phyloP scores from a whole-genome alignment of 2,113 vertebrate species.

The Lota lota region DNA sequence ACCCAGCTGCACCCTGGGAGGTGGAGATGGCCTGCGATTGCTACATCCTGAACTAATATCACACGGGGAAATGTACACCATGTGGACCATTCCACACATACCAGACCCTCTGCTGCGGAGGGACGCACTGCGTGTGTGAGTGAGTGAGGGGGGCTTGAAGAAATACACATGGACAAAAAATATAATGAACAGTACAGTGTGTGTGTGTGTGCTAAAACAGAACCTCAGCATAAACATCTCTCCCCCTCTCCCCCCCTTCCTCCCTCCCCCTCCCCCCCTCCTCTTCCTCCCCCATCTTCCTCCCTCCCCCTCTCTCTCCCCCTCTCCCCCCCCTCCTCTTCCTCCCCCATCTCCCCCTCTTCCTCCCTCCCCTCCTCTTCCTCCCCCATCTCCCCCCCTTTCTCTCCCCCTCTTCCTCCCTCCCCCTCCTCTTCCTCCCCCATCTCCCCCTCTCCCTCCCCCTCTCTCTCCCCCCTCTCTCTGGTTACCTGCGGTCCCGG shows the following conservation, averaged over 20 bases:
- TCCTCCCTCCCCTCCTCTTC: not conserved
- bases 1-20: no score
- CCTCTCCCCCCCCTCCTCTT: no score
- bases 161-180: no score
- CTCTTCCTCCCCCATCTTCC: not conserved
- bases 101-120: conserved; percentile 2
- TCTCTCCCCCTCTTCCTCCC: no score
- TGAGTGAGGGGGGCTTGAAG: conserved; percentile 20
- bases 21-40: not conserved
- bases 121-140: not conserved
- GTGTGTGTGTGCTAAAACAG: not conserved
- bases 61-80: conserved; percentile 34
- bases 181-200: not conserved
- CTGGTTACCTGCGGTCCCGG: conserved; percentile 90
- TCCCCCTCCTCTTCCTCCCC: no score
- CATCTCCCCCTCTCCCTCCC: no score
- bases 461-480: not conserved
- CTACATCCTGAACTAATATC: not conserved
- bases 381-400: no score
- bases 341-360: not conserved
- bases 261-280: not conserved
- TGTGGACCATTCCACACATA: conserved; percentile 51
- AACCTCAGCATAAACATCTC: not conserved
- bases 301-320: no score
- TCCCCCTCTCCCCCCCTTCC: no score